Conservation (phyloP, 35 echinoderm and acorn worm genomes). For the Apostichopus japonicus region DNA sequence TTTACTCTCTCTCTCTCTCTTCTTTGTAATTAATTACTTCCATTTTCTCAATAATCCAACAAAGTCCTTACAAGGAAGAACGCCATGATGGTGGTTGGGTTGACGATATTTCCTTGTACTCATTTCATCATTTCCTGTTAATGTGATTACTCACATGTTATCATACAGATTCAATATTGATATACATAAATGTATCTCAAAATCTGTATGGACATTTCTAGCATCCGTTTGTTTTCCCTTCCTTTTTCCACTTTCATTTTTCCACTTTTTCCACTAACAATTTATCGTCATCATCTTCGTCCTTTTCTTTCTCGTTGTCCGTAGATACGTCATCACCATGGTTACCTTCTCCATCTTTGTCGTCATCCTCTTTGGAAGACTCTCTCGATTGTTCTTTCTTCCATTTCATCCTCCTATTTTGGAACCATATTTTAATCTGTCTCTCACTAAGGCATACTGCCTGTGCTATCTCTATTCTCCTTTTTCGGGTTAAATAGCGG, state of each 20-base stretch:
- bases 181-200: too few species aligned
- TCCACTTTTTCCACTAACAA: not conserved
- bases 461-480: slow-evolving; percentile 96
- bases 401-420: slow-evolving; percentile 98
- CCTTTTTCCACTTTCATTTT: not conserved
- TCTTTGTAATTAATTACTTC: too few species aligned
- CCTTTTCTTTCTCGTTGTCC: slow-evolving; percentile 46
- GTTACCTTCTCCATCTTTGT: slow-evolving; percentile 52
- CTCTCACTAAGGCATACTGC: slow-evolving; percentile 86
- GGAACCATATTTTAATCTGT: slow-evolving; percentile 99
- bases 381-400: slow-evolving; percentile 88
- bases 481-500: slow-evolving; percentile 85
- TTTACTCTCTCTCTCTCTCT: too few species aligned
- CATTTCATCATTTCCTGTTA: too few species aligned
- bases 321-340: slow-evolving; percentile 36
- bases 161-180: too few species aligned
- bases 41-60: too few species aligned
- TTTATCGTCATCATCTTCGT: not conserved
- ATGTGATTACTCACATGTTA: too few species aligned
- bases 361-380: not conserved
- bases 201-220: not conserved
- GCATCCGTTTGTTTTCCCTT: not conserved
- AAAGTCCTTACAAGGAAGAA: too few species aligned
- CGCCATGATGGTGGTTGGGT: too few species aligned
- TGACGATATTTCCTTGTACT: too few species aligned